phyloP scores from a whole-genome alignment of 1,140 invertebrate genomes.

The Melitaea cinxia region DNA sequence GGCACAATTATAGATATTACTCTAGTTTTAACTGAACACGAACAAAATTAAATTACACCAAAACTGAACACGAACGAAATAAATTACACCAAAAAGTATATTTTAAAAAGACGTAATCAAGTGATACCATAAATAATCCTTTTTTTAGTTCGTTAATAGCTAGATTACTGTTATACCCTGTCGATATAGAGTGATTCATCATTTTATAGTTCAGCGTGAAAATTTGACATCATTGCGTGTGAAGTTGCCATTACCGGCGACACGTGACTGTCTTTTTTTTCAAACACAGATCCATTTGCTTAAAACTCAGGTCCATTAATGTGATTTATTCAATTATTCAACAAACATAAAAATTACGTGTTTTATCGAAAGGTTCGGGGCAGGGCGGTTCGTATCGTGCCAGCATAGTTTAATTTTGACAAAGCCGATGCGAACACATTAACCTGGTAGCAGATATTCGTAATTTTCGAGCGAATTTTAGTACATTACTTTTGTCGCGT shows the following conservation, averaged over 20 bases:
- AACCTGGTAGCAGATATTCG: constrained; percentile 1
- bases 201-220: background rate
- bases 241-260: constrained; percentile 15
- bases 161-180: no score
- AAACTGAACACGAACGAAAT: no score
- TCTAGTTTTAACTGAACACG: no score
- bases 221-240: constrained; percentile 13
- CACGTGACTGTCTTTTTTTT: constrained; percentile 41
- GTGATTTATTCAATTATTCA: constrained; percentile 74
- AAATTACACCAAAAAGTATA: no score
- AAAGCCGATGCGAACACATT: constrained; percentile 18
- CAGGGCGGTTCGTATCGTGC: constrained; percentile 30
- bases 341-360: constrained; percentile 59
- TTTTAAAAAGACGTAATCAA: no score
- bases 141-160: no score
- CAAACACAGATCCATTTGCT: constrained; percentile 57
- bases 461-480: constrained; percentile 8
- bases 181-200: background rate
- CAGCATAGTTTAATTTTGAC: constrained; percentile 35
- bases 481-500: constrained; percentile 1
- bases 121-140: no score
- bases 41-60: no score
- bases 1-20: no score
- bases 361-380: constrained; percentile 40
- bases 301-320: constrained; percentile 61